phyloP scores from a whole-genome alignment of 2,797 vertebrate species.

The Phoebastria nigripes region DNA sequence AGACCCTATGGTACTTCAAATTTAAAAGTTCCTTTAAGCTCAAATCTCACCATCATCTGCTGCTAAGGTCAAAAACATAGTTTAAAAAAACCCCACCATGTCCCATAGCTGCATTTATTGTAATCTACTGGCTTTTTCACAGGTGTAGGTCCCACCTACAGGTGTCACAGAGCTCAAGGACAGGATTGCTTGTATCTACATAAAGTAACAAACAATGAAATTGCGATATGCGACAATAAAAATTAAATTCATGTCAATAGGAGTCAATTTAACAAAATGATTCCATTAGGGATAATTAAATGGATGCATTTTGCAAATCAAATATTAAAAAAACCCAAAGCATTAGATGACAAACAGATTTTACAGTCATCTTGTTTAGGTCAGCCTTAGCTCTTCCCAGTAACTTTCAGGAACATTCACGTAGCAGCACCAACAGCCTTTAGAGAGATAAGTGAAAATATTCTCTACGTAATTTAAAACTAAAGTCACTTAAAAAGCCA shows the following conservation, averaged over 20 bases:
- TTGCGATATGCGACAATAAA: neutral
- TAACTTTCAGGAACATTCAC: neutral
- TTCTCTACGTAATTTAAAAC: neutral
- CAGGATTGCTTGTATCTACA: neutral
- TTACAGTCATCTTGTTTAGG: neutral
- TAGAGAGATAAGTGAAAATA: neutral
- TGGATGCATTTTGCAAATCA: constrained; percentile 1
- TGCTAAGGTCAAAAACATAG: neutral
- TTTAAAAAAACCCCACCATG: neutral
- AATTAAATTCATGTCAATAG: neutral
- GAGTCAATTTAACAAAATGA: neutral
- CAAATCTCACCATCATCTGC: neutral
- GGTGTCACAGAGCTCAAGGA: neutral
- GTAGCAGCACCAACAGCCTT: neutral
- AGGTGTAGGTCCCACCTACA: neutral
- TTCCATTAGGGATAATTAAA: neutral
- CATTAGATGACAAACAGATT: neutral
- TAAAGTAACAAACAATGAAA: neutral
- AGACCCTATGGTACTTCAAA: neutral
- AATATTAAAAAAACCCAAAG: neutral
- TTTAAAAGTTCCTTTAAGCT: neutral
- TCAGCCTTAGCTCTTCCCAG: neutral
- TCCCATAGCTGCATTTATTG: neutral
- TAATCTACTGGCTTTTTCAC: neutral
- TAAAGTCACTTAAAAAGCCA: neutral